Percentiles rank a stretch among this genome's conserved stretches.
phyloP scores from a whole-genome alignment of 2,888 invertebrate species.

The Perithous albicinctus region DNA sequence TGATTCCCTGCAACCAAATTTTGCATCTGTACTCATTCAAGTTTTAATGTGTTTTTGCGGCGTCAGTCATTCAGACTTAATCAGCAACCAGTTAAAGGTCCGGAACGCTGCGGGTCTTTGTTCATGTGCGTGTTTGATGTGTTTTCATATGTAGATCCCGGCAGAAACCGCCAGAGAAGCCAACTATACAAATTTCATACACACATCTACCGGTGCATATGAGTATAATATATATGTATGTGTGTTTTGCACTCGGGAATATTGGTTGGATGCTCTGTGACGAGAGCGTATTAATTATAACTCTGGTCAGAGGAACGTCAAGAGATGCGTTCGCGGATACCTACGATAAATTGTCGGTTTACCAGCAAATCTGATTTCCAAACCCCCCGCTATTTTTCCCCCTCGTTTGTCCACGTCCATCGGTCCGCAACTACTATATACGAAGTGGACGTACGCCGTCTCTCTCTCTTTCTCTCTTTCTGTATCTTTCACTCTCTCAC shows the following conservation, averaged over 20 bases:
- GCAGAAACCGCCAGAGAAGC: slow-evolving; percentile 30
- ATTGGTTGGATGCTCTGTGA: slow-evolving; percentile 81
- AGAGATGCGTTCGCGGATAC: slow-evolving; percentile 83
- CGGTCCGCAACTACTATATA: slow-evolving; percentile 34
- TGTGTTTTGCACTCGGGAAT: slow-evolving; percentile 70
- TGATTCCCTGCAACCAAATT: slow-evolving; percentile 84
- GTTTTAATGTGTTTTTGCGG: slow-evolving; percentile 85
- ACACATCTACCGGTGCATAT: neutral
- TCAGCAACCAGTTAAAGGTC: slow-evolving; percentile 80
- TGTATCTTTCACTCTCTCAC: slow-evolving; percentile 65
- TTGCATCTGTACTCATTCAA: slow-evolving; percentile 84
- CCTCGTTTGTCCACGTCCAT: slow-evolving; percentile 76
- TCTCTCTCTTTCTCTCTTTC: slow-evolving; percentile 60
- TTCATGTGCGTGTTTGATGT: slow-evolving; percentile 29
- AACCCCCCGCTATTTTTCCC: slow-evolving; percentile 78
- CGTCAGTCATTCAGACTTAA: slow-evolving; percentile 84
- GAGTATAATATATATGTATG: neutral
- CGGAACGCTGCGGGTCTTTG: neutral
- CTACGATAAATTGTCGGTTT: slow-evolving; percentile 85
- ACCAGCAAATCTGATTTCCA: slow-evolving; percentile 85
- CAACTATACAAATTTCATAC: neutral
- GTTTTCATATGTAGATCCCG: slow-evolving; percentile 13
- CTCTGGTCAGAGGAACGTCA: slow-evolving; percentile 84
- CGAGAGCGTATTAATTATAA: slow-evolving; percentile 84
- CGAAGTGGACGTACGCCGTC: slow-evolving; percentile 33